Base-by-base conservation (phyloP, 2,113 vertebrate genomes). In the Anoplopoma fimbria region DNA sequence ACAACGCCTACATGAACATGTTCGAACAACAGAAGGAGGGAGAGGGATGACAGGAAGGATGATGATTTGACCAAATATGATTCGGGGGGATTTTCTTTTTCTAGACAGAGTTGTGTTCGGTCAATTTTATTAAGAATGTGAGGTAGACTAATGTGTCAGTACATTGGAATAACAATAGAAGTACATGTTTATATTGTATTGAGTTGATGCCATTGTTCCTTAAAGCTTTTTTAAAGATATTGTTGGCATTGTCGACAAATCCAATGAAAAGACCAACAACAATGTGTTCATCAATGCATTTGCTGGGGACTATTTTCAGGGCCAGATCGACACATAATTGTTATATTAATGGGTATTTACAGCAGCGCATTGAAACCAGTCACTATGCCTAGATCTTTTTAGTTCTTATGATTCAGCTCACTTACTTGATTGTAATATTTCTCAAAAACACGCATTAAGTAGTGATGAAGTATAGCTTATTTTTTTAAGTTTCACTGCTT, bases 1-100 rank as follows among this genome's bases (percentile, higher is more conserved):
- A n/a, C 53, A n/a, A 27, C 51, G 34, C 83, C 87, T 65, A 49
- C 86, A 47, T 34, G n/a, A 86, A 58, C 70, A 42, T 9, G 64
- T 29, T 65, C 1, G 1, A 49, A 51, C 29, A 36, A 27, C 61
- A 73, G 29, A 60, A 14, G 25, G 34, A 70, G 53, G 47, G n/a
- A 31, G 63, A 29, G 13, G n/a, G 69, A 17, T 25, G 71, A 67
- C 81, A 69, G 71, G 40, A 63, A 34, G 25, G 51, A 69, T 33
- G 47, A 61, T 61, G 23, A 72, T 60, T 33, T 4, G 19, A 85
- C 5, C 49, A 61, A 45, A 67, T 36, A 36, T 36, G 63, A 75
- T n/a, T 65, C 53, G 29, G 31, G 5, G 5, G 60, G 14, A 14
- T 9, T 57, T 12, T 45, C 42, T 45, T 29, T 34, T 64, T 7